Percentiles rank a stretch among this genome's conserved stretches.
phyloP scores from a whole-genome alignment of 2,888 invertebrate genomes.

The Pedicia rivosa region DNA sequence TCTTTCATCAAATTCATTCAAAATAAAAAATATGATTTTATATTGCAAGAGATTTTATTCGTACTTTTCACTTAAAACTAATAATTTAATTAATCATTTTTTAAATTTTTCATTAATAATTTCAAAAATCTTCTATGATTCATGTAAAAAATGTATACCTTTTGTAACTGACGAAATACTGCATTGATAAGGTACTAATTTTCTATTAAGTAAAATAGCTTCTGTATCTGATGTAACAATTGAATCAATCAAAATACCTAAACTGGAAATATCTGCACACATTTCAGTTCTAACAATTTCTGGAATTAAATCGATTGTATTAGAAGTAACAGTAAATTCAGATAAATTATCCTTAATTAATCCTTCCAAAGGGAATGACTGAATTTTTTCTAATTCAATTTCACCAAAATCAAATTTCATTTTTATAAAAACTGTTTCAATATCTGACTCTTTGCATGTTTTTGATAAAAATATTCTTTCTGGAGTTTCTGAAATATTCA shows the following conservation, averaged over 20 bases:
- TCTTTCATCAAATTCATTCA: no score
- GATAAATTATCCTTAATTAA: conserved; percentile 11
- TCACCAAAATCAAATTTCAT: conserved; percentile 47
- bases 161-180: no score
- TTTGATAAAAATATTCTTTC: conserved; percentile 51
- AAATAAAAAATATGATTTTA: no score
- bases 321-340: conserved; percentile 9
- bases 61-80: no score
- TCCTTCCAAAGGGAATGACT: conserved; percentile 20
- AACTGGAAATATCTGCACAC: conserved; percentile 15
- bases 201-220: conserved; percentile 31
- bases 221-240: conserved; percentile 30
- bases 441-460: conserved; percentile 27
- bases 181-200: conserved; percentile 61
- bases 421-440: conserved; percentile 40
- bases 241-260: conserved; percentile 32
- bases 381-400: conserved; percentile 45
- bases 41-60: no score
- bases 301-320: conserved; percentile 9
- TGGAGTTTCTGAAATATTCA: conserved; percentile 59
- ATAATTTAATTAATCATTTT: no score
- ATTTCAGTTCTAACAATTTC: conserved; percentile 22
- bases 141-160: no score
- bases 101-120: no score
- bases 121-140: no score